A percentile compares a stretch with the other conserved stretches of the same genome.
These are phyloP conservation scores for Gopherus flavomarginatus DNA, from an alignment of 2,113 vertebrate species.

Conservation along the genomic window DNA sequence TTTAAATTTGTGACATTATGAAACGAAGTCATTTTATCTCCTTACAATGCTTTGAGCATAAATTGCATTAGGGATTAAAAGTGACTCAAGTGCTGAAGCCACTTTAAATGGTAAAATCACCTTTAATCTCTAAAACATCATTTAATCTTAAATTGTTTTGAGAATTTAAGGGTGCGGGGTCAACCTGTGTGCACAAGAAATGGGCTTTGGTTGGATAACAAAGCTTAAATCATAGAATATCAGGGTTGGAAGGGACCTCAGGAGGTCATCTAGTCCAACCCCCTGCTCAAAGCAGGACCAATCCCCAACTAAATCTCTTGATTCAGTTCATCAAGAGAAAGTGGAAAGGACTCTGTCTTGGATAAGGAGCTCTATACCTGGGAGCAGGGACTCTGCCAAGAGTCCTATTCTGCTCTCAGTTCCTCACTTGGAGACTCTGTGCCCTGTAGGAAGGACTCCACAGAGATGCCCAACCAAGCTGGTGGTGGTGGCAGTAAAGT, in stretches of 20 bases:
- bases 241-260: no score
- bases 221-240: neutral
- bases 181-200: neutral
- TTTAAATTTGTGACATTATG: neutral
- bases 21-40: slow-evolving; percentile 49
- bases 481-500: neutral
- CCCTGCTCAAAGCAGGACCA: no score
- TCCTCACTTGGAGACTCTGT: neutral
- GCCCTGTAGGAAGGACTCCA: neutral
- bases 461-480: neutral
- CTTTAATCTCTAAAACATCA: neutral
- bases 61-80: slow-evolving; percentile 49
- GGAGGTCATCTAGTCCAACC: no score
- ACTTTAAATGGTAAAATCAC: neutral
- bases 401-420: neutral
- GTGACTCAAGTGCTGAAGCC: slow-evolving; percentile 17
- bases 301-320: no score
- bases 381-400: neutral
- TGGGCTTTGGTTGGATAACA: neutral
- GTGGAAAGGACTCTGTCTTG: neutral
- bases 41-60: slow-evolving; percentile 40
- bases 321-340: neutral
- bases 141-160: slow-evolving; percentile 34
- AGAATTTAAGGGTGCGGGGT: neutral
- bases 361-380: rapidly evolving